Evolutionary conservation across 30 jellyfish, hydroid and myxozoan genomes (phyloP).

Genomic region (Chironex yamaguchii): DNA sequence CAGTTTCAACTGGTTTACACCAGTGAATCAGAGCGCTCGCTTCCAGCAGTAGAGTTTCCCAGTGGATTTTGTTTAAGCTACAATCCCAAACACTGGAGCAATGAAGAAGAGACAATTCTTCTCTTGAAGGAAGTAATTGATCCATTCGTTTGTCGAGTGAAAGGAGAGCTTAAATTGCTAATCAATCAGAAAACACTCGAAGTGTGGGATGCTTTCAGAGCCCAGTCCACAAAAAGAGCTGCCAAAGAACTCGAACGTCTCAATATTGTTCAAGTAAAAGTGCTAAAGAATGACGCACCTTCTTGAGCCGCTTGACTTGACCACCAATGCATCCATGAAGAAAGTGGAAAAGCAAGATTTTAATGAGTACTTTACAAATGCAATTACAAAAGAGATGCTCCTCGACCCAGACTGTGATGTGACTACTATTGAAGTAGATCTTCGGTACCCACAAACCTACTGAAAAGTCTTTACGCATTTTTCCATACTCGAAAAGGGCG

Average conservation of each 20-base stretch:
- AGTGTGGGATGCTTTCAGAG: constrained; percentile 36
- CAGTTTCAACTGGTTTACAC: constrained; percentile 4
- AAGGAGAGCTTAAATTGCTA: not conserved
- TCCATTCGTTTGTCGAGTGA: not conserved
- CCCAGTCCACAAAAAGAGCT: not conserved
- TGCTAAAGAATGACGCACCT: too few species aligned
- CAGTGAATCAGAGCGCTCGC: constrained; percentile 7
- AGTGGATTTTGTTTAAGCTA: constrained; percentile 7
- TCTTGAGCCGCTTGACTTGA: too few species aligned
- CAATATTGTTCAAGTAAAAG: too few species aligned
- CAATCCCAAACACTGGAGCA: constrained; percentile 22
- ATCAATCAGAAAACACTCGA: constrained; percentile 6
- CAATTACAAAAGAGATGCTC: constrained; percentile 5
- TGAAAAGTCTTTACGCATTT: constrained; percentile 2
- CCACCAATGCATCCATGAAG: too few species aligned
- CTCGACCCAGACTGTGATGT: constrained; percentile 4
- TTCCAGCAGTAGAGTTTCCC: constrained; percentile 13
- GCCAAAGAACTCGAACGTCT: constrained; percentile 22
- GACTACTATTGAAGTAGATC: constrained; percentile 7
- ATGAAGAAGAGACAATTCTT: too few species aligned
- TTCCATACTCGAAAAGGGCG: not conserved
- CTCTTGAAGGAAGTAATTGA: not conserved
- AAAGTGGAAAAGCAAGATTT: constrained; percentile 11
- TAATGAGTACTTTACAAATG: constrained; percentile 11
- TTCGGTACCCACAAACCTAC: constrained; percentile 1